Percentiles rank a stretch among this genome's conserved stretches.
phyloP scores from a whole-genome alignment of 1,140 invertebrate genomes.

The Danaus plexippus region DNA sequence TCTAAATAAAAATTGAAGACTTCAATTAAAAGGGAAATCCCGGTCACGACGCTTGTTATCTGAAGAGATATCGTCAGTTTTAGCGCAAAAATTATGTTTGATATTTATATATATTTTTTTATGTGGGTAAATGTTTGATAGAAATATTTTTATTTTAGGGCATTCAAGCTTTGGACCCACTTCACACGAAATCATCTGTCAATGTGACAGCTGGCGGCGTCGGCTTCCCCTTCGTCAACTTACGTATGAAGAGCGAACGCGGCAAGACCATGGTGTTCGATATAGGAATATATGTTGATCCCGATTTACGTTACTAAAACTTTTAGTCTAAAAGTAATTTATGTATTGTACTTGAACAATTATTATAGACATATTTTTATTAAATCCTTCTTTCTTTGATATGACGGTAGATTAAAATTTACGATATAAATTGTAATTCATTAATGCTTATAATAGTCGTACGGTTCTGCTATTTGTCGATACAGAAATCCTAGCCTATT shows the following conservation, averaged over 20 bases:
- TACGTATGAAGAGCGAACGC: constrained; percentile 55
- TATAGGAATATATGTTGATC: constrained; percentile 47
- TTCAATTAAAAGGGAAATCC: not conserved
- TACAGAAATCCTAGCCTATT: too few relatives aligned
- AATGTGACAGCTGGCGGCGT: constrained; percentile 59
- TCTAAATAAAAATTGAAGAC: not conserved
- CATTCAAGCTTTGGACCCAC: constrained; percentile 49
- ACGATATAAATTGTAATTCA: too few relatives aligned
- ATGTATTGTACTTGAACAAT: too few relatives aligned
- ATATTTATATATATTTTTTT: constrained; percentile 8
- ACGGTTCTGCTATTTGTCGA: too few relatives aligned
- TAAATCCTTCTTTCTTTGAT: too few relatives aligned
- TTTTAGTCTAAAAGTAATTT: not conserved
- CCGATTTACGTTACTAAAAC: constrained; percentile 14
- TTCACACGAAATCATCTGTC: constrained; percentile 43
- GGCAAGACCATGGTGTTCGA: constrained; percentile 43
- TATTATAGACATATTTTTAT: too few relatives aligned
- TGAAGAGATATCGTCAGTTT: not conserved
- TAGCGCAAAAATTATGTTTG: not conserved
- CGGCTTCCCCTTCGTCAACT: constrained; percentile 43
- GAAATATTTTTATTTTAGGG: constrained; percentile 33
- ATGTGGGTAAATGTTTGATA: not conserved
- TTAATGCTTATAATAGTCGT: too few relatives aligned
- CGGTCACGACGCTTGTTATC: too few relatives aligned
- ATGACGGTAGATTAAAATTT: too few relatives aligned